Base-by-base conservation (phyloP, 1,140 invertebrate genomes). In the Bombus picipes region DNA sequence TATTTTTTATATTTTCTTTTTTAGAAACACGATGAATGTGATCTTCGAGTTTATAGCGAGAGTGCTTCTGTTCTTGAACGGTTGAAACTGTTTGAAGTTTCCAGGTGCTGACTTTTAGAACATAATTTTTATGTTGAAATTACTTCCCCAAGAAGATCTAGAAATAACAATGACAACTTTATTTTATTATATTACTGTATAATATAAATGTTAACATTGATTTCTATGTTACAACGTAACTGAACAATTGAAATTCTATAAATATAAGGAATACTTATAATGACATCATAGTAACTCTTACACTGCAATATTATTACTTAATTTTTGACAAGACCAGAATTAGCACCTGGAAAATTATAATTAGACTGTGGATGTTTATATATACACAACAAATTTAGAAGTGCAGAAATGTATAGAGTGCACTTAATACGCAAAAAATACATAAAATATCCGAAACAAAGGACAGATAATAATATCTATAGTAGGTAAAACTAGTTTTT, bases 1-100 rank as follows among this genome's bases (percentile, higher is more conserved):
- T 82, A 74, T 74, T 82, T 74, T 74, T 82, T 74, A 62, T 73
- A 65, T 71, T 68, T 68, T 79, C 25, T 72, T 47, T 71, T 81
- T 62, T 43, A 75, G 72, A 74, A 41, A 47, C n/a, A 75, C 22
- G 32, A n/a, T n/a, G 25, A n/a, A 25, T 65, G 66, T 39, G 34
- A 39, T 25, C 43, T 9, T 43, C n/a, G 22, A 41, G 22, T 32
- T 34, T 32, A 15, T 34, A 25, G 8, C 13, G 22, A 66, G 13
- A 32, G n/a, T 53, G 6, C 8, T 47, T 53, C 47, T 12, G 12
- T 70, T 37, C 15, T 25, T 77, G 53, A 22, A n/a, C 4, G 15
- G 25, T 80, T 28, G 18, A 41, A 47, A 53, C 66, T 53, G 65
- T 70, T 80, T 37, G 53, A 62, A 22, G 70, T 53, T 81, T 43